Base-by-base conservation (phyloP, 2,797 vertebrate species). In the Muscicapa comitata region DNA sequence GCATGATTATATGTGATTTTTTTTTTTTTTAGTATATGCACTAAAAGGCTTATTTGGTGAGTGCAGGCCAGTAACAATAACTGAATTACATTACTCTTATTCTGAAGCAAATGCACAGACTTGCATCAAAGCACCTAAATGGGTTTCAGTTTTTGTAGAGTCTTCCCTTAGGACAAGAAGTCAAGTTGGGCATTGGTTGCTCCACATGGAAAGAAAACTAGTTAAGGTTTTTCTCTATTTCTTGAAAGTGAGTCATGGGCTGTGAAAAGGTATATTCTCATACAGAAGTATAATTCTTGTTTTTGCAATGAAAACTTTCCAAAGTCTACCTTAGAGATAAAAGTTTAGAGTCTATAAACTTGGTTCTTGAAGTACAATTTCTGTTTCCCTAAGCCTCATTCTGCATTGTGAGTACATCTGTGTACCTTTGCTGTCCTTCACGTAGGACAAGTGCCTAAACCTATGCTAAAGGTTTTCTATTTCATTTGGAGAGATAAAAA, bases 131-230 rank as follows among this genome's bases (percentile, higher is more conserved):
- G 84, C 85, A 94, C 29, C 37, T 75, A 45, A 71, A 59, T 73
- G 43, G 24, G 17, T 90, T 94, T 84, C 70, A 73, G 73, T 86
- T 95, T 94, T 90, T 95, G 43, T 95, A 83, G 77, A 82, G 55
- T 93, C 79, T 81, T 92, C 48, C 67, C 19, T 77, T 59, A 86
- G n/a, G 73, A 53, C 51, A 50, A 24, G 40, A 88, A 93, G 35
- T 82, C 71, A 87, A 62, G 50, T 62, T 4, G 1, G 58, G 35
- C 57, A 83, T 86, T 35, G 29, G 19, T 82, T 80, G 47, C 31
- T 90, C 26, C 35, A 31, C 38, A 48, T 96, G 74, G 89, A 94
- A 93, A 76, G 57, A 94, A 94, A 76, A 55, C 17, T 53, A 62
- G 45, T 88, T 76, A n/a, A 58, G 17, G 12, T 25, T 86, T 90